Percentiles rank a stretch among this genome's conserved stretches.
phyloP scores from a whole-genome alignment of 2,888 invertebrate species.

The Geophilus truncorum region DNA sequence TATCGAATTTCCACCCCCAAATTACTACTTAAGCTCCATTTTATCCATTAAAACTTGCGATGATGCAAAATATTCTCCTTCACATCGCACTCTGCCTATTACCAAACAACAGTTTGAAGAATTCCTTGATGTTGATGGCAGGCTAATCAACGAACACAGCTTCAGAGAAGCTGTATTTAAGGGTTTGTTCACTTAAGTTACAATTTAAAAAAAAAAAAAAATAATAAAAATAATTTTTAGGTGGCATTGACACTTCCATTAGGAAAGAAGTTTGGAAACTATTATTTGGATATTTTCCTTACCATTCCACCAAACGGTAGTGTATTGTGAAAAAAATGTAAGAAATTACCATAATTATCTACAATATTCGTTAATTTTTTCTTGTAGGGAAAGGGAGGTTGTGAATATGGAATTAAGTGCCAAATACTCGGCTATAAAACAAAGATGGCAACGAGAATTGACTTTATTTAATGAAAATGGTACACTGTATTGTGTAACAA shows the following conservation, averaged over 20 bases:
- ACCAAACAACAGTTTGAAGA: background rate
- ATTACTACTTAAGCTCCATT: background rate
- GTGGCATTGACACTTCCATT: background rate
- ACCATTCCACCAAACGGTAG: conserved; percentile 1
- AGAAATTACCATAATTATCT: background rate
- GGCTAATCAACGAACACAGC: background rate
- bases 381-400: background rate
- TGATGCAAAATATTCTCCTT: background rate
- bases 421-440: conserved; percentile 3
- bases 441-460: background rate
- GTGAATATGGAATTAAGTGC: background rate
- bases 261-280: conserved; percentile 25
- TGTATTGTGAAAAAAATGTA: background rate
- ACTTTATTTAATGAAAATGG: background rate
- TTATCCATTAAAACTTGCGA: background rate
- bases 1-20: conserved; percentile 28
- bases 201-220: background rate
- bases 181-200: background rate
- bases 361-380: background rate
- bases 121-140: conserved; percentile 10
- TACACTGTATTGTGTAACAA: background rate
- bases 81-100: background rate
- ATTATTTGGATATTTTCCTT: conserved; percentile 27
- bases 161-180: conserved; percentile 1
- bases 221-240: background rate